Percentiles rank a stretch among this genome's conserved stretches.
Evolutionary conservation across 2,888 invertebrate species (phyloP).

Genomic region (Pachydiplax longipennis): DNA sequence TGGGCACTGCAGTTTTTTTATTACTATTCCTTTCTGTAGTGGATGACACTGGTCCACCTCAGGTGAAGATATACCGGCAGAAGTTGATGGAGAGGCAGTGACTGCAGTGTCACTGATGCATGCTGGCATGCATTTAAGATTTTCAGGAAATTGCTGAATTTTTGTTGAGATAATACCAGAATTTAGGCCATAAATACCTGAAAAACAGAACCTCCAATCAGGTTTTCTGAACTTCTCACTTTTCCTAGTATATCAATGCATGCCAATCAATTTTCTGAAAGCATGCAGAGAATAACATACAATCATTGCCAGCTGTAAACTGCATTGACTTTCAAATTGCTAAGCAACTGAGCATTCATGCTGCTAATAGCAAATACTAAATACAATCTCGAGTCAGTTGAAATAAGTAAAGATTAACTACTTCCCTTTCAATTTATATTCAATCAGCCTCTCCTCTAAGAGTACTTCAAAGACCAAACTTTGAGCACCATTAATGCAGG

Average conservation of each 20-base stretch:
- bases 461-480: too few species aligned
- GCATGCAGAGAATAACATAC: slow-evolving; percentile 13
- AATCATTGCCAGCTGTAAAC: background rate
- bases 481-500: too few species aligned
- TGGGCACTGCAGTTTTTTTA: slow-evolving; percentile 46
- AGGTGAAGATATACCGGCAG: slow-evolving; percentile 11
- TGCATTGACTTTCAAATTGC: background rate
- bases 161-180: slow-evolving; percentile 18
- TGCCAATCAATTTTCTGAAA: slow-evolving; percentile 24
- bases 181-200: slow-evolving; percentile 35
- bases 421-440: background rate
- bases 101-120: background rate
- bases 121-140: slow-evolving; percentile 19
- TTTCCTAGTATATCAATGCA: slow-evolving; percentile 26
- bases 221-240: slow-evolving; percentile 21
- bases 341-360: background rate
- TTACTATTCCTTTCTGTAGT: background rate
- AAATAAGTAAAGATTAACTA: background rate
- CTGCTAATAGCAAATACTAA: background rate
- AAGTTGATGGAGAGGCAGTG: slow-evolving; percentile 16
- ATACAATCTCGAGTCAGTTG: background rate
- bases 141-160: slow-evolving; percentile 35
- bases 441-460: too few species aligned
- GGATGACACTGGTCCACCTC: background rate
- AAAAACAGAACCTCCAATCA: slow-evolving; percentile 41